A percentile compares a stretch with the other conserved stretches of the same genome.
Conservation (phyloP, 1,140 invertebrate species). For the Bombus terrestris region DNA sequence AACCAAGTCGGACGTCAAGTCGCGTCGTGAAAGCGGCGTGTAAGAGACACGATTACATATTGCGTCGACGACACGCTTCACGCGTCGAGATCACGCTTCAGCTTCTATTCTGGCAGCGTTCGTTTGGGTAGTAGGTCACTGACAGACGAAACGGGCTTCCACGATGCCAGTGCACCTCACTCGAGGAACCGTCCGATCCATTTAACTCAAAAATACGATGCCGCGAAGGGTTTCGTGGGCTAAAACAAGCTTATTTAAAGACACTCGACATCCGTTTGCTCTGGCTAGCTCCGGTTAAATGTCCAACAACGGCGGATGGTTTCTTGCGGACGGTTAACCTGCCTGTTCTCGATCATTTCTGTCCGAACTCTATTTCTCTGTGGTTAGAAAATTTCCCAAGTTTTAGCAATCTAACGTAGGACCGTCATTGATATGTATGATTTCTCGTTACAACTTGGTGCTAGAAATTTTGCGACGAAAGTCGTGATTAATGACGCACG, state of each 20-base stretch:
- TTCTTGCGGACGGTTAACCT: too few species aligned
- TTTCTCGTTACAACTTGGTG: too few species aligned
- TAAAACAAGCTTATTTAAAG: slow-evolving; percentile 33
- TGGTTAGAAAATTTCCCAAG: too few species aligned
- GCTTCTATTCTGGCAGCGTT: slow-evolving; percentile 50
- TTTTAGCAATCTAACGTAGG: too few species aligned
- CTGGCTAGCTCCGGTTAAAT: background rate
- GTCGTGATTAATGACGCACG: too few species aligned
- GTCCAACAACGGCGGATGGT: background rate
- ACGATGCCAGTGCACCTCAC: slow-evolving; percentile 30
- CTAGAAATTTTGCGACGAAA: too few species aligned
- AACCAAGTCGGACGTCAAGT: background rate
- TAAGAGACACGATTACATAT: background rate
- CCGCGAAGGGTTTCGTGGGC: slow-evolving; percentile 5
- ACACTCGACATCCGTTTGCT: background rate
- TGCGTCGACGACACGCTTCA: background rate
- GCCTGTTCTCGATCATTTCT: too few species aligned
- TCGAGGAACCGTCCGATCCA: slow-evolving; percentile 11
- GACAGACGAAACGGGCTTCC: slow-evolving; percentile 45
- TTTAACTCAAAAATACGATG: slow-evolving; percentile 34
- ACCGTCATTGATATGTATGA: too few species aligned
- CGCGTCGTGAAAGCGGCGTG: background rate
- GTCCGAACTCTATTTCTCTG: too few species aligned
- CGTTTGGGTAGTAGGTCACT: slow-evolving; percentile 53
- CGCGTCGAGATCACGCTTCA: slow-evolving; percentile 24